phyloP scores from a whole-genome alignment of 1,140 invertebrate species.

The Micrasema longulum region DNA sequence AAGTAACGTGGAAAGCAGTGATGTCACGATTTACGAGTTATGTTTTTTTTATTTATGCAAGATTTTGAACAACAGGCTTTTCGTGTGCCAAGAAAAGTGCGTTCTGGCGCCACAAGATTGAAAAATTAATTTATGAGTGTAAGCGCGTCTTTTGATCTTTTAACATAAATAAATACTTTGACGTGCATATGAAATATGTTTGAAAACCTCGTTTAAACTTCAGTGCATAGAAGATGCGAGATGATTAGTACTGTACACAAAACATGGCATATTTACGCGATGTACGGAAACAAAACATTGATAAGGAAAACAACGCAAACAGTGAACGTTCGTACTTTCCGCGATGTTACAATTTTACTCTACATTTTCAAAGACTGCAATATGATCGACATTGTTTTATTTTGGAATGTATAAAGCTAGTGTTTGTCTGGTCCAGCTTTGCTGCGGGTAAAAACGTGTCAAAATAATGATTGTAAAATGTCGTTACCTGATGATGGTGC shows the following conservation, averaged over 20 bases:
- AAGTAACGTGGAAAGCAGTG: slow-evolving; percentile 11
- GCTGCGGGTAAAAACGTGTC: too few relatives aligned
- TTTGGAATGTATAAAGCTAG: background rate
- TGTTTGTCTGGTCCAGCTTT: background rate
- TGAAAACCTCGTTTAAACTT: slow-evolving; percentile 4
- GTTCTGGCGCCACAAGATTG: slow-evolving; percentile 20
- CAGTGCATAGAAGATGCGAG: too few relatives aligned
- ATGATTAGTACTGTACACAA: too few relatives aligned
- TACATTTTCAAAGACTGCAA: too few relatives aligned
- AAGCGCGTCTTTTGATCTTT: slow-evolving; percentile 23
- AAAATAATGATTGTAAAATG: background rate
- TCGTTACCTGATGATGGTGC: slow-evolving; percentile 49
- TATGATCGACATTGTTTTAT: background rate
- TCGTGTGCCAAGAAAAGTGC: slow-evolving; percentile 14
- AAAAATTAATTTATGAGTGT: slow-evolving; percentile 21
- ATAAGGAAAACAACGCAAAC: too few relatives aligned
- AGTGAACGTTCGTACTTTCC: too few relatives aligned
- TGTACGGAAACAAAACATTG: too few relatives aligned
- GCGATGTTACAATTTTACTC: too few relatives aligned
- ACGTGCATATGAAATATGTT: slow-evolving; percentile 11
- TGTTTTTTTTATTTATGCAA: background rate
- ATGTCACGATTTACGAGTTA: background rate
- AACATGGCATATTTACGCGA: too few relatives aligned
- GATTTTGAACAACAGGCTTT: slow-evolving; percentile 12
- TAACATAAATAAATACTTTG: slow-evolving; percentile 9